Conservation (phyloP, 2,797 vertebrate species). For the Odontamblyopus lacepedii region DNA sequence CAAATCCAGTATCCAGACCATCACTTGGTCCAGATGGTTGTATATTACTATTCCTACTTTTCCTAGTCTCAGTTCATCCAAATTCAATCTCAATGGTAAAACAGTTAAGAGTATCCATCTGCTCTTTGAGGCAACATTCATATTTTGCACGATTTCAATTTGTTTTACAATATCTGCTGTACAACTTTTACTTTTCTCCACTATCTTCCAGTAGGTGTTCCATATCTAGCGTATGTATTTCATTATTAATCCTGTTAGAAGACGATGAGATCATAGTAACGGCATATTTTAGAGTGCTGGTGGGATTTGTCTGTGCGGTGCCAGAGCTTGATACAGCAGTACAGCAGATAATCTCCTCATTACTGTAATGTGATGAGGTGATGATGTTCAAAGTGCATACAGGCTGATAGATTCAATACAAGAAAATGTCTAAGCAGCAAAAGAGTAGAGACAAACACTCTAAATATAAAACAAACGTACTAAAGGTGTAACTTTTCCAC, state of each 20-base stretch:
- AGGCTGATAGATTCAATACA: constrained; percentile 16
- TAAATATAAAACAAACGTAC: no score
- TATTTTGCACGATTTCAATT: no score
- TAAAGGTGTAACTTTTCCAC: no score
- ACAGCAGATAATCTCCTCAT: constrained; percentile 32
- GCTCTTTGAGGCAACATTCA: no score
- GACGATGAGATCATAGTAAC: constrained; percentile 15
- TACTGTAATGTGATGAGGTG: neutral
- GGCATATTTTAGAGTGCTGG: neutral
- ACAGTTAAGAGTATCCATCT: neutral
- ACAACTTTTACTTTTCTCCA: neutral
- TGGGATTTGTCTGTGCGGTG: constrained; percentile 29
- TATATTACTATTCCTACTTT: neutral
- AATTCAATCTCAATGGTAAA: neutral
- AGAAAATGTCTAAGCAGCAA: no score
- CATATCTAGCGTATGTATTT: neutral
- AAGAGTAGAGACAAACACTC: no score
- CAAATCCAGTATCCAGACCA: constrained; percentile 40
- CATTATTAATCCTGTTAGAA: neutral
- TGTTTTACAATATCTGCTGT: neutral
- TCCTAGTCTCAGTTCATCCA: neutral
- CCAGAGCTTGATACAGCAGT: constrained; percentile 36
- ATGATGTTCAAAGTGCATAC: constrained; percentile 7
- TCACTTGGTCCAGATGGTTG: constrained; percentile 28
- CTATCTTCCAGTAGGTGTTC: neutral